Base-by-base conservation (phyloP, 2,888 invertebrate genomes). In the Drosophila siamana region DNA sequence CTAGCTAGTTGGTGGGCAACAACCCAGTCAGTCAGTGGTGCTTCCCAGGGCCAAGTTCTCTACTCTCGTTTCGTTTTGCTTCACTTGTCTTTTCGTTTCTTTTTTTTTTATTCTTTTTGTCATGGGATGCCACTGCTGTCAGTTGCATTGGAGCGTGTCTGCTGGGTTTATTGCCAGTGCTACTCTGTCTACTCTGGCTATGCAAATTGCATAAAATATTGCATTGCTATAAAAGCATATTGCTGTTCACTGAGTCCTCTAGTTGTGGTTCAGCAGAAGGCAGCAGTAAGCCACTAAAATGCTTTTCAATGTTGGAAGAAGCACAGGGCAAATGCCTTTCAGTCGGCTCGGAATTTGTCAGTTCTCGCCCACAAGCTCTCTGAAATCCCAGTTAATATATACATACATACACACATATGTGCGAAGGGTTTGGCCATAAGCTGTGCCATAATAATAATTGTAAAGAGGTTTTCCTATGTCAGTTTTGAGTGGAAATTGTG, bases 131-230 rank as follows among this genome's bases (percentile, higher is more conserved):
- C 59, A 41, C 26, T 72, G 65, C 51, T 75, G 65, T 57, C 79
- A 68, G 76, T 46, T 72, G 72, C 77, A 76, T 41, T 61, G 63
- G 36, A 63, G 75, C 60, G 55, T 64, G 73, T 51, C 69, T 47
- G 57, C 46, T 60, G 62, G 22, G 52, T 65, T 78, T 77, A 79
- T 84, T 71, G 76, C 46, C 1, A 13, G 47, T 61, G 59, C 41
- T 43, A 11, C 19, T 19, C 48, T 36, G 19, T n/a, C 28, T 40
- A 30, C 19, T 19, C 19, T 19, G 19, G 61, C 66, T 82, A 78
- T 82, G 82, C 79, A 82, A 81, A 82, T 82, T 87, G 88, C 88
- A 84, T 88, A 86, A 88, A 84, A 88, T 86, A 88, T 86, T 69
- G 70, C 80, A 46, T 55, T 15, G 78, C 78, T 57, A 73, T 82